Evolutionary conservation across 2,113 vertebrate species (phyloP), one percentile per base, ranked within the genome.

Genomic region (Zosterops hypoxanthus): DNA sequence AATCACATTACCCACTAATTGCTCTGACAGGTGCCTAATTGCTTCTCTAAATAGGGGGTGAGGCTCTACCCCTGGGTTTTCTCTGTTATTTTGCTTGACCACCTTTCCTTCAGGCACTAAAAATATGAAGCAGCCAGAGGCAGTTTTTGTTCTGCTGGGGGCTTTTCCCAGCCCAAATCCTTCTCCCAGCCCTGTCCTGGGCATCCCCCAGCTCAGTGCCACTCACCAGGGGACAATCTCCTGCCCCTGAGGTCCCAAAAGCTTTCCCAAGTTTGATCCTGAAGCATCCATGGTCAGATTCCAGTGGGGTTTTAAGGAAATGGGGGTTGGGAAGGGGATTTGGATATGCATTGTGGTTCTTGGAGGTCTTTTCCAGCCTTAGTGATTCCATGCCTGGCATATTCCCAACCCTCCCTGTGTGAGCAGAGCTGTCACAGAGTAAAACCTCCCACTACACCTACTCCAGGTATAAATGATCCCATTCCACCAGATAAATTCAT

Each of bases 1-100:
- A 97, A 96, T 91, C 59, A 59, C 93, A 92, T 92, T 93, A 34
- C 39, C 61, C 6, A 0, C 60, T 95, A 95, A 93, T 96, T 96
- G 82, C 89, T 92, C 85, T 90, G 94, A 69, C 93, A 96, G 95
- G 87, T 95, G 93, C 87, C 84, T 95, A 91, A 96, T 82, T 83
- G 90, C 84, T 83, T 47, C 90, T 77, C 90, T 39, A 80, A 92
- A 94, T 1, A 47, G 60, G 14, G 85, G 86, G 36, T 19, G 79
- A 85, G 80, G 39, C 63, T 46, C 60, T 25, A 14, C 91, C 78
- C 91, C 23, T 3, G 83, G 72, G 86, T 28, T 89, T 82, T 55
- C 60, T 70, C 55, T 26, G 4, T 25, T 39, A 11, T 65, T 92
- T 57, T 63, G 29, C 81, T 61, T 84, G 93, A 91, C 93, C 94